phyloP scores from a whole-genome alignment of 1,140 invertebrate genomes.

The Caenorhabditis tropicalis region DNA sequence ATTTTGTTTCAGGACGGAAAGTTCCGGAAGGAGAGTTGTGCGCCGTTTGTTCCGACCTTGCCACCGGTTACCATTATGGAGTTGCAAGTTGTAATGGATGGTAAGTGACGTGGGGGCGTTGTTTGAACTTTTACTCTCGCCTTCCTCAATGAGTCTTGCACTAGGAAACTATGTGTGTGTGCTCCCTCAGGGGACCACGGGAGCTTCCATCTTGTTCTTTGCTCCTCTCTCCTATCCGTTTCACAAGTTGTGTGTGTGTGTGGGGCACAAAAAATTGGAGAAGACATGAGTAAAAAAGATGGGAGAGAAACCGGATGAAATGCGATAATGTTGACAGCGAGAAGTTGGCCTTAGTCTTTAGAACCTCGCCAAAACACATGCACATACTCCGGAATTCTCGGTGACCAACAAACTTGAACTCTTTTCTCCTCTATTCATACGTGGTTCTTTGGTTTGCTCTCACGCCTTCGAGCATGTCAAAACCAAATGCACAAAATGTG shows the following conservation, averaged over 20 bases:
- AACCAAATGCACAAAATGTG: background rate
- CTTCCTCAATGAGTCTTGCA: background rate
- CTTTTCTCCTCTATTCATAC: background rate
- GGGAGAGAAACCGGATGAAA: conserved; percentile 20
- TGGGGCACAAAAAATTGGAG: background rate
- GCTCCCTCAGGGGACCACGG: background rate
- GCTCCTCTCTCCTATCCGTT: conserved; percentile 34
- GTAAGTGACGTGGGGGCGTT: conserved; percentile 50
- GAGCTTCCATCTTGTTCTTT: background rate
- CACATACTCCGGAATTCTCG: background rate
- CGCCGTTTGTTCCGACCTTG: conserved; percentile 75
- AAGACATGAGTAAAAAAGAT: background rate
- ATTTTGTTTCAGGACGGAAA: conserved; percentile 65
- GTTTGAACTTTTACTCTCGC: conserved; percentile 1
- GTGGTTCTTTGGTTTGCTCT: conserved; percentile 24
- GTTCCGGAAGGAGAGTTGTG: conserved; percentile 73
- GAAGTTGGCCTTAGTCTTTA: conserved; percentile 5
- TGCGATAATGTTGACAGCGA: conserved; percentile 15
- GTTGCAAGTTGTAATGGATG: conserved; percentile 69
- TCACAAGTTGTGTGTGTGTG: background rate
- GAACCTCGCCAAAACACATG: background rate
- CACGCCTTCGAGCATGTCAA: background rate
- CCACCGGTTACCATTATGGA: conserved; percentile 73
- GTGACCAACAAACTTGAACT: conserved; percentile 7
- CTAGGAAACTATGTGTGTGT: background rate